Evolutionary conservation across 2,888 invertebrate genomes (phyloP), one percentile per base, ranked within the genome.

Genomic region (Sinodicranocentrus sp.): DNA sequence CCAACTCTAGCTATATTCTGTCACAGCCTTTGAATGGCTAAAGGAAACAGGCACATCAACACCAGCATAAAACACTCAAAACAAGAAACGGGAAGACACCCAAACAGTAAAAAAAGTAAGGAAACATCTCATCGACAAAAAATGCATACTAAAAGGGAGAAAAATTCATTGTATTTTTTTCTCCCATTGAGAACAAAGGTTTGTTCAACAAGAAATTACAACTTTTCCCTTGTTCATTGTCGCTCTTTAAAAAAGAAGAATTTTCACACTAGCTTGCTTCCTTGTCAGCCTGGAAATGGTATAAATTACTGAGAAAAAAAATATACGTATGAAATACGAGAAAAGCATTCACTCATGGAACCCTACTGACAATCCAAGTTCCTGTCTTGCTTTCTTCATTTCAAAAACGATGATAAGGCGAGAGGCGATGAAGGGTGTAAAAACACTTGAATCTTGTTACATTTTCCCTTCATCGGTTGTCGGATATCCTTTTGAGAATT

Each of bases 201-300:
- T 75, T 80, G 2, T 48, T 25, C 75, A 48, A 70, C 21, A 54
- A 82, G 76, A 84, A 84, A 79, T 82, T 85, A 85, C 86, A 85
- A 85, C 84, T 85, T 85, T 75, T 48, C 33, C 33, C 68, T 39
- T 73, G 59, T 26, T 78, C 78, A n/a, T n/a, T n/a, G n/a, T n/a
- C n/a, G n/a, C 57, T 78, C 48, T 78, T 71, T 21, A 39, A 33
- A 52, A 52, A 26, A 68, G n/a, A 63, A 54, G 59, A 54, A 71
- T 79, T n/a, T 79, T 79, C 71, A 79, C 79, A 79, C 79, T 79
- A 26, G 52, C 48, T 63, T 63, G 57, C 57, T 68, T 68, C 59
- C 63, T 70, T 79, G 79, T 71, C 79, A 70, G 63, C 71, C 61
- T 71, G n/a, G 63, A 63, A 63, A 17, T 79, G 52, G 70, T 63